A percentile compares a stretch with the other conserved stretches of the same genome.
Conservation (phyloP, 2,888 invertebrate species). For the Cantharis flavilabris region DNA sequence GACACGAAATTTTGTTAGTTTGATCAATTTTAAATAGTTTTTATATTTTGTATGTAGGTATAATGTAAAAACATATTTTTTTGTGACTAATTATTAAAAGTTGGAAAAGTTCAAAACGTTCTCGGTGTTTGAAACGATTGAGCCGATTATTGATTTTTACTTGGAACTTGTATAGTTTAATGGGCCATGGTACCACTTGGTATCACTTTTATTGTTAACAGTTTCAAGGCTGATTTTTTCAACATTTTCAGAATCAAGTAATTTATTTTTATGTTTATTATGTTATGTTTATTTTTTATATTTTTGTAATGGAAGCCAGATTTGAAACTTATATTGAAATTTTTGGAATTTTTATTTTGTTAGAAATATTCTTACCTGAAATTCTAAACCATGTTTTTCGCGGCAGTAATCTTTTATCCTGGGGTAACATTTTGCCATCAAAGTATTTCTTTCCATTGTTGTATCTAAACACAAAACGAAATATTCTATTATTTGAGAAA, state of each 20-base stretch:
- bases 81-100: not conserved
- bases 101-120: not conserved
- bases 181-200: constrained; percentile 37
- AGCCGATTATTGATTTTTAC: not conserved
- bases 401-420: constrained; percentile 95
- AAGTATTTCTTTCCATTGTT: constrained; percentile 93
- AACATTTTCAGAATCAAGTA: not conserved
- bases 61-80: not conserved
- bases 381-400: constrained; percentile 96
- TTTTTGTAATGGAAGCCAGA: not conserved
- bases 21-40: not conserved
- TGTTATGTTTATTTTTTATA: too few species aligned
- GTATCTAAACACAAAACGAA: constrained; percentile 69
- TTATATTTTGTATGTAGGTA: not conserved
- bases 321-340: not conserved
- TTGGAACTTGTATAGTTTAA: constrained; percentile 12
- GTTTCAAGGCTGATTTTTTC: constrained; percentile 36
- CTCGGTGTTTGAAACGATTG: not conserved
- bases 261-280: not conserved
- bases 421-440: constrained; percentile 98
- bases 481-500: not conserved
- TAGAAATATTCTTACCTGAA: constrained; percentile 78
- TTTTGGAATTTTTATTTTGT: not conserved
- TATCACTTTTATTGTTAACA: constrained; percentile 28
- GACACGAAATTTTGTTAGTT: not conserved